These are phyloP conservation scores for Fragum whitleyi DNA, from an alignment of 2,888 invertebrate genomes.

Conservation along the genomic window DNA sequence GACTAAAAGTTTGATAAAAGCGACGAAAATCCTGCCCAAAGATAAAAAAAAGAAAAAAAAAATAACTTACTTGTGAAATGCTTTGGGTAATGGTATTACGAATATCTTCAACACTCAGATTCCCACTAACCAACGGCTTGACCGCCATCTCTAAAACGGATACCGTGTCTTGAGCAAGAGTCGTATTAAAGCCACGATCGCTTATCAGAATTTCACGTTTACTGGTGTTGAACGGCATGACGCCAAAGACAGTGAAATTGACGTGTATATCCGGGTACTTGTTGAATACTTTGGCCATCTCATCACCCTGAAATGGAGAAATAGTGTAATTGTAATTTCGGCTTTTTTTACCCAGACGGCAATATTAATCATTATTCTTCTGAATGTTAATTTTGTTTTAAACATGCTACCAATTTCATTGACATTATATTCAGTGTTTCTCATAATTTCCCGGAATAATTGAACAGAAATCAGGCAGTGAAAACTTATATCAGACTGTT, in stretches of 20 bases:
- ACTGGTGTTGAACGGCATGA: constrained; percentile 66
- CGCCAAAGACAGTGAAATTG: constrained; percentile 76
- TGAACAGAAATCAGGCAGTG: too few relatives aligned
- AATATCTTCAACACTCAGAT: background rate
- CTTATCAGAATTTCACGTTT: background rate
- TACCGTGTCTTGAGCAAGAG: constrained; percentile 61
- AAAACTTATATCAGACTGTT: too few relatives aligned
- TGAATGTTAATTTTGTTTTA: too few relatives aligned
- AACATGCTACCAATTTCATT: too few relatives aligned
- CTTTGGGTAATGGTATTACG: background rate
- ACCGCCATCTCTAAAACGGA: constrained; percentile 43
- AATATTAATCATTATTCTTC: too few relatives aligned
- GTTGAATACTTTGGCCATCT: constrained; percentile 67
- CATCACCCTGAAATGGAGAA: constrained; percentile 71
- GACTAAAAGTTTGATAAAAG: too few relatives aligned
- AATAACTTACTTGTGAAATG: constrained; percentile 26
- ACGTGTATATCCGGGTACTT: constrained; percentile 72
- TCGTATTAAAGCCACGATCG: constrained; percentile 49
- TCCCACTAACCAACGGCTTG: background rate
- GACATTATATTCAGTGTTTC: too few relatives aligned
- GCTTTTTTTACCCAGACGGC: too few relatives aligned
- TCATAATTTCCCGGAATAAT: too few relatives aligned
- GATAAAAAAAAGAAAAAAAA: too few relatives aligned
- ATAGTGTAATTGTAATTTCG: too few relatives aligned
- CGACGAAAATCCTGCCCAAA: too few relatives aligned